These are phyloP conservation scores for Drosophila rhopaloa DNA, from an alignment of 1,140 invertebrate species.

Conservation along the genomic window DNA sequence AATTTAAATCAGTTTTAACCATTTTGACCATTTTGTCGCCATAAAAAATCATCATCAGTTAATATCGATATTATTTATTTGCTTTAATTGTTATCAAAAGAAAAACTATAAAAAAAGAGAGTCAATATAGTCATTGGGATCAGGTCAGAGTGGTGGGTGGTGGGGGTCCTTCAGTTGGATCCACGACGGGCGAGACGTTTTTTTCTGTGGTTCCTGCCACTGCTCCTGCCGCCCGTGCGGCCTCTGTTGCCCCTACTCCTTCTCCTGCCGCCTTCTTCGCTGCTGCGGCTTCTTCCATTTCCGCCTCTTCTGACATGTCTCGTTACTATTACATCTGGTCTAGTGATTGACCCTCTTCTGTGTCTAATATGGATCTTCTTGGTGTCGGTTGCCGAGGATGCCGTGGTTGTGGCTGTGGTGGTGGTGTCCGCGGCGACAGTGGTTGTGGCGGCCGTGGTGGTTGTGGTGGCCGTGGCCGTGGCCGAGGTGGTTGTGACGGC, in stretches of 20 bases:
- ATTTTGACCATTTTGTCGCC: too few species aligned
- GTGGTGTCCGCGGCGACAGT: background rate
- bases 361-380: too few species aligned
- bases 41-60: too few species aligned
- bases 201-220: background rate
- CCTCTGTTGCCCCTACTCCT: background rate
- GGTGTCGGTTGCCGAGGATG: background rate
- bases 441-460: background rate
- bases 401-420: background rate
- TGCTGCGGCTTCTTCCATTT: too few species aligned
- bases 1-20: too few species aligned
- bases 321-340: too few species aligned
- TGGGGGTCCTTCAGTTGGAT: background rate
- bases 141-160: background rate
- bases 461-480: background rate
- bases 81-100: background rate
- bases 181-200: too few species aligned
- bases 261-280: background rate
- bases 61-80: background rate
- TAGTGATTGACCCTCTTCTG: too few species aligned
- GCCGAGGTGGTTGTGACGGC: background rate
- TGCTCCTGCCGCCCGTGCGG: background rate
- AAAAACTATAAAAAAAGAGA: background rate
- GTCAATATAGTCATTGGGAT: background rate
- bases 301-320: background rate